phyloP scores from a whole-genome alignment of 2,113 vertebrate genomes.

The Rhinichthys klamathensis region DNA sequence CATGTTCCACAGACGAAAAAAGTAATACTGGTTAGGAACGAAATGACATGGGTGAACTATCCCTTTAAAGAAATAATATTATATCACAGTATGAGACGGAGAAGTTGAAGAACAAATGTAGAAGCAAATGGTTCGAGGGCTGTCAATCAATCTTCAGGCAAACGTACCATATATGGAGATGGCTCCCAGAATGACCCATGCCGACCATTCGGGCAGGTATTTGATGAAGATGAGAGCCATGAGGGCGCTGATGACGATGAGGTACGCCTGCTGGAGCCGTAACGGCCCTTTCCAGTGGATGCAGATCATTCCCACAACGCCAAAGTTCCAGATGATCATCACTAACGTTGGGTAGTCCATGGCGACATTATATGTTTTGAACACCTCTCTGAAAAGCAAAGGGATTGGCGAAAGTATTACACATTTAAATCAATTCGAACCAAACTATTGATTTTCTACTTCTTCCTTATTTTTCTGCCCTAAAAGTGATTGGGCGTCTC shows the following conservation, averaged over 20 bases:
- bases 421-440: neutral
- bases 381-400: slow-evolving; percentile 81
- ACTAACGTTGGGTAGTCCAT: slow-evolving; percentile 93
- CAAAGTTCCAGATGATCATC: slow-evolving; percentile 96
- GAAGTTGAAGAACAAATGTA: neutral
- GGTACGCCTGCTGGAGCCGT: slow-evolving; percentile 94
- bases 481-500: no score
- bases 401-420: neutral
- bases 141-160: neutral
- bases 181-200: slow-evolving; percentile 96
- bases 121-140: neutral
- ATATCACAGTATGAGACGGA: neutral
- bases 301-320: slow-evolving; percentile 95
- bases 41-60: neutral
- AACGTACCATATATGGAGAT: slow-evolving; percentile 94
- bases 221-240: slow-evolving; percentile 99
- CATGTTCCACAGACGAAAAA: neutral
- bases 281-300: slow-evolving; percentile 98
- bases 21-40: neutral
- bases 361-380: slow-evolving; percentile 94
- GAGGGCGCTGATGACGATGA: slow-evolving; percentile 97
- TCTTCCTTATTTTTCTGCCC: no score
- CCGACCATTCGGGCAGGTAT: slow-evolving; percentile 95
- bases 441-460: neutral
- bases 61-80: neutral